Evolutionary conservation across 2,888 invertebrate species (phyloP), one percentile per base, ranked within the genome.

Genomic region (Cerastis rubricosa): DNA sequence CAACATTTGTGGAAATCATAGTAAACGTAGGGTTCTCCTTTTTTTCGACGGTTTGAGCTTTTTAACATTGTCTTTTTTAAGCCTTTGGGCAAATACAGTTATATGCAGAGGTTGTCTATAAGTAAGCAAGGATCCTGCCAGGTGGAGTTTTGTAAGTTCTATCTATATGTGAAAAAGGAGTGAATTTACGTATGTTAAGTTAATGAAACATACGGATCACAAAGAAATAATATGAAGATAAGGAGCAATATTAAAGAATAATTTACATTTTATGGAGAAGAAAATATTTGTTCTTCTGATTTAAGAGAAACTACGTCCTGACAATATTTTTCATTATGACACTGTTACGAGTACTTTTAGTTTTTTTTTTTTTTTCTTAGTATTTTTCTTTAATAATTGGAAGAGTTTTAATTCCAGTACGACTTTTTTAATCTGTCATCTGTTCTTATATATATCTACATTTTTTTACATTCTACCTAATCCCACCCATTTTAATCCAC

Each of bases 1-100:
- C 67, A 51, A 78, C 70, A 61, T 66, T 74, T 78, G 69, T 71
- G 64, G 45, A 61, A 80, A 65, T 63, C 59, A 59, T 0, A 4
- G 9, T 71, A 54, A n/a, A 74, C n/a, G 8, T n/a, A 35, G 11
- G 9, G 0, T 0, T 29, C 22, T 29, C 1, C 4, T 65, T 51
- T 76, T 71, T 49, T 59, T 22, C 14, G 8, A 9, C 2, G 2
- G 2, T 25, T 54, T 2, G 22, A 25, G 25, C 12, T 14, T 43
- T 67, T 19, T 43, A 7, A 35, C 9, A 45, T 40, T 47, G 11
- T 0, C 9, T n/a, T 51, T 66, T 29, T 12, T 47, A 51, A 59
- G 17, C n/a, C 4, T 25, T 71, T 70, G 35, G 5, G 19, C 25
- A 74, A 45, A 72, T 72, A 40, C 40, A 8, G 40, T 45, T 12